Base-by-base conservation (phyloP, 1,140 invertebrate species). In the Sminthurides bifidus region DNA sequence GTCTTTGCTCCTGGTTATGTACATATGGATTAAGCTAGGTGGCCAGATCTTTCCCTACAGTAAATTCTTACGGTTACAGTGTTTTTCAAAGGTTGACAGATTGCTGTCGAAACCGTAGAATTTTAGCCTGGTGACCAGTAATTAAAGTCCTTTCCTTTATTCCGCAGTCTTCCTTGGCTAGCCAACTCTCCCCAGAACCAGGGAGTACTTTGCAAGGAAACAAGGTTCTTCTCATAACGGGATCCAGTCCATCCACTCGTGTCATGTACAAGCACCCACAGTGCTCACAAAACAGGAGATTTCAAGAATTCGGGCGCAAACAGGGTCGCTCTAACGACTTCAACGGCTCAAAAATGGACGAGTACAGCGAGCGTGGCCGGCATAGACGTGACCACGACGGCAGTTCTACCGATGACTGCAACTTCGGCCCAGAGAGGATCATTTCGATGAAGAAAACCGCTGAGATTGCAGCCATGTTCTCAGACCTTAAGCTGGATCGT, bases 361-460 rank as follows among this genome's bases (percentile, higher is more conserved):
- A 48, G 14, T 2, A 40, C 1, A 46, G 37, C 1, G 37, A 37
- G 0, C 38, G 30, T 15, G 4, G 33, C 61, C 68, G 15, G 56
- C 60, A 52, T 40, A 61, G 57, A 69, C 72, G 30, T 67, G 29
- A 33, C 17, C 24, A 44, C 43, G 10, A 17, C 31, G 4, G 6
- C 23, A 15, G 23, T n/a, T 29, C 26, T 3, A 6, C 6, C 15
- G 49, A 23, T 14, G 44, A 46, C 31, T 54, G 56, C 1, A 38
- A 31, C 3, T 45, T 33, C 14, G 35, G 38, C 10, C 54, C 60
- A 26, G 83, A 87, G 65, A 52, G 51, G 29, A 82, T 85, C 0
- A 71, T 89, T 0, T 84, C 84, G 26, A 84, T 87, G 8, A 89
- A 90, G 69, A 89, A 91, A 68, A 83, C 83, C 12, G 84, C 86